phyloP scores from a whole-genome alignment of 35 echinoderm and acorn worm species.

The Ptychodera flava region DNA sequence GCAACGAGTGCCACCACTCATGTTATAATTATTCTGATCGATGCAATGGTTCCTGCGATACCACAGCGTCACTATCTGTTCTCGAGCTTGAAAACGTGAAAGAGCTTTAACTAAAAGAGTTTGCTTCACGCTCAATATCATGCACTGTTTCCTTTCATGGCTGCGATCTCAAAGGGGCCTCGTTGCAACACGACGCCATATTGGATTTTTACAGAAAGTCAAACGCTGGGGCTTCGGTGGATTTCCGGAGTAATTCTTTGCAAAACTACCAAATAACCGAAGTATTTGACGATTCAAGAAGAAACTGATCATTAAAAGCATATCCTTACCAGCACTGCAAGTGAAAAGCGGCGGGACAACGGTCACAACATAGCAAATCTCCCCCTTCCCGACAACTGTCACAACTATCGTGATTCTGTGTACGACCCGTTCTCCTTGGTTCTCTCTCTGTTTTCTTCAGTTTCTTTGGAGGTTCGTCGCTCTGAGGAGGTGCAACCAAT shows the following conservation, averaged over 20 bases:
- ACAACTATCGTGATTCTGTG: slow-evolving; percentile 83
- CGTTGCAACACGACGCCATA: background rate
- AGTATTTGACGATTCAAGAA: no score
- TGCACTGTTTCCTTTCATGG: background rate
- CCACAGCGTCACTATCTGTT: no score
- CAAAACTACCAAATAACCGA: no score
- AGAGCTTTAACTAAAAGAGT: no score
- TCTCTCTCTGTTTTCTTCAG: slow-evolving; percentile 50
- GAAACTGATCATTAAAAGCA: no score
- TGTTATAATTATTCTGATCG: no score
- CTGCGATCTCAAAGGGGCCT: background rate
- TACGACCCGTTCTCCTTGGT: slow-evolving; percentile 58
- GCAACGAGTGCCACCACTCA: no score
- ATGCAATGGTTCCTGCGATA: no score
- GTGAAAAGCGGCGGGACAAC: slow-evolving; percentile 93
- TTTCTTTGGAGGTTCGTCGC: slow-evolving; percentile 86
- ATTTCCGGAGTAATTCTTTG: no score
- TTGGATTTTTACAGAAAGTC: background rate
- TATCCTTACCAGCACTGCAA: slow-evolving; percentile 86
- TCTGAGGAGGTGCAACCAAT: slow-evolving; percentile 82
- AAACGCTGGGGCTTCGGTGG: no score
- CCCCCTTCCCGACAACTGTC: slow-evolving; percentile 93
- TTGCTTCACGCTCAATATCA: background rate
- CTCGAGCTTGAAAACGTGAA: no score
- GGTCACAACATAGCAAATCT: slow-evolving; percentile 95